Base-by-base conservation (phyloP, 2,797 vertebrate species). In the Odontamblyopus rebecca region DNA sequence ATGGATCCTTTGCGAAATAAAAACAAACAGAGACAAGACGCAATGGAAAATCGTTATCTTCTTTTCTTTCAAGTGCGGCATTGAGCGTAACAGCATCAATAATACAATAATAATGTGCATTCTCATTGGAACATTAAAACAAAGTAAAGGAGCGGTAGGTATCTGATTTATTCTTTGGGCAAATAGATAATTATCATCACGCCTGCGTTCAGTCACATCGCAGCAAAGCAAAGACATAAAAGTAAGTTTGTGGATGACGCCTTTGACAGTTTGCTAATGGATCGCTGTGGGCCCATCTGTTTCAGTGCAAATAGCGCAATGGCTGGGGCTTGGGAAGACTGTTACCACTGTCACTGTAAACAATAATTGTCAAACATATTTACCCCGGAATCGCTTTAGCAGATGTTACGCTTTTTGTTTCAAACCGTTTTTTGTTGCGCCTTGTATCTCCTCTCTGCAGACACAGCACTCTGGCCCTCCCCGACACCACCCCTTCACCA, bases 281-380 rank as follows among this genome's bases (percentile, higher is more conserved):
- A 95, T 95, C 87, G 92, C 93, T 95, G 91, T 92, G 87, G 94
- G 94, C 92, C 94, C 94, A 95, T 95, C 94, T 95, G 94, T 90
- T 94, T 93, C 92, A 89, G 90, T 92, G 92, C 93, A 94, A 94
- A 94, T 87, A 91, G 91, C 94, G 87, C 93, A 93, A 93, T 93
- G 92, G 88, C 38, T 50, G 81, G 88, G 85, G 86, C 89, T 92
- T 92, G 93, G 90, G 94, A 88, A 91, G 94, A 95, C 94, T 94
- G 93, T 94, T 95, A 94, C 94, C 92, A 95, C 93, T 95, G 93
- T 95, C 93, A 95, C 94, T 95, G 94, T 95, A 95, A 95, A 95
- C 94, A 95, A 94, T 95, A 95, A 95, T 95, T 94, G 94, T 94
- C 94, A 94, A 95, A 95, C 94, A 95, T 95, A 95, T 95, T 95